Percentiles rank a stretch among this genome's conserved stretches.
phyloP scores from a whole-genome alignment of 1,140 invertebrate species.

The Eriocheir sinensis region DNA sequence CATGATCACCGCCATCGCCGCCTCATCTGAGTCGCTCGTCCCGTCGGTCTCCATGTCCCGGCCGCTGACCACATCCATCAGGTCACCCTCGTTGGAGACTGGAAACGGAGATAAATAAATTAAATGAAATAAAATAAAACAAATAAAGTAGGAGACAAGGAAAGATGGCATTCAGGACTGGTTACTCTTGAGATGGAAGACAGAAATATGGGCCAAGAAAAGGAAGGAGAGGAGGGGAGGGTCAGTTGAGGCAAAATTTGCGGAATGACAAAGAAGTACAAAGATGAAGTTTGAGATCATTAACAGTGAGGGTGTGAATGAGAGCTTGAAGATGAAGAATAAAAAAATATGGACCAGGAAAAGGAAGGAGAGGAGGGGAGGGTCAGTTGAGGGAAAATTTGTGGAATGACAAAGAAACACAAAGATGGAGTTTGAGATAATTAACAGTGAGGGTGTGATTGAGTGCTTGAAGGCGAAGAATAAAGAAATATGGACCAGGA shows the following conservation, averaged over 20 bases:
- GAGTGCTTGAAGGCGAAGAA: not conserved
- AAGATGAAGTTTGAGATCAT: no score
- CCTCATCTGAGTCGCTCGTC: slow-evolving; percentile 86
- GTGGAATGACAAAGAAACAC: not conserved
- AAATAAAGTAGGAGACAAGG: not conserved
- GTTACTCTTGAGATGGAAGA: not conserved
- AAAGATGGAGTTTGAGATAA: no score
- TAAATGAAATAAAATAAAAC: no score
- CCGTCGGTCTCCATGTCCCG: slow-evolving; percentile 72
- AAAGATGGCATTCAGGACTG: no score
- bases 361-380: no score
- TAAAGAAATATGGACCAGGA: no score
- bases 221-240: not conserved
- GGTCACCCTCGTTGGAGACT: slow-evolving; percentile 74
- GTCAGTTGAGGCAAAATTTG: not conserved
- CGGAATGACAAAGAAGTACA: not conserved
- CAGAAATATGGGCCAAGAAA: not conserved
- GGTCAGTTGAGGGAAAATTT: not conserved
- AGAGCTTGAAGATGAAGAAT: no score
- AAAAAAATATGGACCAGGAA: no score
- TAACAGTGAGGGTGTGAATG: no score
- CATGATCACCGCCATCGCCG: slow-evolving; percentile 96
- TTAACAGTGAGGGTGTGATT: no score
- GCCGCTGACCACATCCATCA: slow-evolving; percentile 76
- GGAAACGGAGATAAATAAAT: not conserved